phyloP scores from a whole-genome alignment of 2,888 invertebrate species.

The Anodontia alba region DNA sequence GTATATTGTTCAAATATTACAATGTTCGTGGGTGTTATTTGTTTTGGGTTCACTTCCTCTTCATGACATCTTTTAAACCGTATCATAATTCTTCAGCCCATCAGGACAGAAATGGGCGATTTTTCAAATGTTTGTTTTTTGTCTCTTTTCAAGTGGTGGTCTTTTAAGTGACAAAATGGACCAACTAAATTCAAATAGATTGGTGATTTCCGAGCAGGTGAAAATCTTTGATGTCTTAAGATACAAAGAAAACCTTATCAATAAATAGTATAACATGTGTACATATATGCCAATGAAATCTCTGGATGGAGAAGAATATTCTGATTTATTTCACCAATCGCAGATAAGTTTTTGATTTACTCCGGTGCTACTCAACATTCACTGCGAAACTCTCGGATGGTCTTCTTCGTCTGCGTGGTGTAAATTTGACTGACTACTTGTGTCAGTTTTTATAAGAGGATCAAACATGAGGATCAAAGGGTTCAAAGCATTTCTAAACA shows the following conservation, averaged over 20 bases:
- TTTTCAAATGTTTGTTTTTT: conserved; percentile 44
- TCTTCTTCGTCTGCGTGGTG: conserved; percentile 6
- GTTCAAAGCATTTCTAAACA: conserved; percentile 3
- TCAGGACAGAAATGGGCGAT: background rate
- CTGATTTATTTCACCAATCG: conserved; percentile 65
- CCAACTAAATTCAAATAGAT: conserved; percentile 58
- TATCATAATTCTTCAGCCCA: background rate
- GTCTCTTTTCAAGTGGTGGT: conserved; percentile 42
- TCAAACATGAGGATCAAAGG: conserved; percentile 17
- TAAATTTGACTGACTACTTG: conserved; percentile 21
- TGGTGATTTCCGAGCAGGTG: conserved; percentile 33
- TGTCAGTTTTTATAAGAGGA: conserved; percentile 6
- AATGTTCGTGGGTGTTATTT: background rate
- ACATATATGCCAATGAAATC: conserved; percentile 63
- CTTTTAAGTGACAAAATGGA: conserved; percentile 53
- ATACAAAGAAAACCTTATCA: conserved; percentile 61
- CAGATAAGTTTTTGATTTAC: conserved; percentile 65
- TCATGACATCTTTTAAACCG: background rate
- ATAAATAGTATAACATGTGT: conserved; percentile 66
- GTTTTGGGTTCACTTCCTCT: background rate
- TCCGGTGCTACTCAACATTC: conserved; percentile 55
- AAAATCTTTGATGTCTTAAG: conserved; percentile 57
- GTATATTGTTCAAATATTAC: too few species aligned
- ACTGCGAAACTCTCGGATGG: conserved; percentile 47
- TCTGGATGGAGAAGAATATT: conserved; percentile 58